Conservation (phyloP, 2,888 invertebrate genomes). For the Dynastes maya region DNA sequence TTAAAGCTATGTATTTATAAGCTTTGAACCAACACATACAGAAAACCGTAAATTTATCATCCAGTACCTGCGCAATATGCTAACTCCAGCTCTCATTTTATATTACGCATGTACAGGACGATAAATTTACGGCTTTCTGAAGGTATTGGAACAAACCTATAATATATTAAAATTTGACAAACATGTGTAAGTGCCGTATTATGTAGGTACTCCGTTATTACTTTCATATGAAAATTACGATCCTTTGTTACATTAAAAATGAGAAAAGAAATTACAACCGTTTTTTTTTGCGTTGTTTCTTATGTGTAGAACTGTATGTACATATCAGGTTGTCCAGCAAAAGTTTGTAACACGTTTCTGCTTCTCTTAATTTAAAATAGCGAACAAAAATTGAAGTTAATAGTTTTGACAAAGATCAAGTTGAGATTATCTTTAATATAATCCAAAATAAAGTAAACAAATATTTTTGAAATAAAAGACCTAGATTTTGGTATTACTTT, state of each 20-base stretch:
- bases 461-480: no score
- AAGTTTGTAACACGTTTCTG: neutral
- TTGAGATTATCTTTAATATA: no score
- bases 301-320: neutral
- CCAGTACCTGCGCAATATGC: no score
- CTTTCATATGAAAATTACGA: conserved; percentile 28
- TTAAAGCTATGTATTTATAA: conserved; percentile 42
- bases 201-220: conserved; percentile 16
- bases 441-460: no score
- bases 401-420: no score
- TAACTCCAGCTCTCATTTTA: no score
- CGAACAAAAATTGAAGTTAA: neutral
- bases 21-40: no score
- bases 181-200: conserved; percentile 10
- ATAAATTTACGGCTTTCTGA: no score
- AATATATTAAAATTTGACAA: conserved; percentile 45
- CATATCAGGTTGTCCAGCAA: neutral
- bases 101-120: no score
- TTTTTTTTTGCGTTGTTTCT: conserved; percentile 2
- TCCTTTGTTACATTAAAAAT: conserved; percentile 20
- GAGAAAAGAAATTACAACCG: conserved; percentile 22
- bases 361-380: no score
- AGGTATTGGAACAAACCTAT: neutral
- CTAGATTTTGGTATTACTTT: no score
- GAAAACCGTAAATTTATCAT: no score